Conservation (phyloP, 1,140 invertebrate genomes). For the Cotesia vestalis region DNA sequence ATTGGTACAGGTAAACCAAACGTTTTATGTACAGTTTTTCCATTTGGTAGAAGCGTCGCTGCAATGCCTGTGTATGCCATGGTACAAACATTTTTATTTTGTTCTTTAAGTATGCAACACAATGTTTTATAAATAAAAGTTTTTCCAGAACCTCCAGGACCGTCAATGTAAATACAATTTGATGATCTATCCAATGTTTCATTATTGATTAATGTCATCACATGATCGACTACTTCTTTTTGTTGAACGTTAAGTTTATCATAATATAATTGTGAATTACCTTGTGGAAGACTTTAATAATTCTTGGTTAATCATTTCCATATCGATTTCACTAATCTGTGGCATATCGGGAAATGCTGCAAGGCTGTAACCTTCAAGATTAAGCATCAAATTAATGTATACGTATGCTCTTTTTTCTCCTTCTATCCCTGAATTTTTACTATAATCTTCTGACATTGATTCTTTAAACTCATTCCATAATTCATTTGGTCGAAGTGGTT, state of each 20-base stretch:
- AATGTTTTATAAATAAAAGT: slow-evolving; percentile 4
- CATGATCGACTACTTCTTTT: slow-evolving; percentile 14
- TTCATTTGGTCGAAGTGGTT: slow-evolving; percentile 1
- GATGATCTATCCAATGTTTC: neutral
- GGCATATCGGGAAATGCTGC: neutral
- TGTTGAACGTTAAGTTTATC: slow-evolving; percentile 8
- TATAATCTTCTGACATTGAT: neutral
- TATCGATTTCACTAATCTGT: neutral
- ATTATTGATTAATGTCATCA: neutral
- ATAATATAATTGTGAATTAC: neutral
- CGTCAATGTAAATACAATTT: slow-evolving; percentile 13
- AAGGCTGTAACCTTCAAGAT: neutral
- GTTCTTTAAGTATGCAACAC: neutral
- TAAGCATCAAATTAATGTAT: neutral
- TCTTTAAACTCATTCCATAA: neutral
- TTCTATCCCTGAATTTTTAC: neutral
- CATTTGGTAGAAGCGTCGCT: neutral
- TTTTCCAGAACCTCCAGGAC: neutral
- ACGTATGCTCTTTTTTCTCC: neutral
- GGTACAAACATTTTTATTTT: slow-evolving; percentile 1
- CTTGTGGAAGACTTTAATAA: neutral
- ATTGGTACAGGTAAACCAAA: neutral
- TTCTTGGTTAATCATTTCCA: neutral
- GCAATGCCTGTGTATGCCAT: neutral
- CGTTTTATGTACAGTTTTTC: neutral